Conservation (phyloP, 2,888 invertebrate genomes). For the Meghimatium bilineatum region DNA sequence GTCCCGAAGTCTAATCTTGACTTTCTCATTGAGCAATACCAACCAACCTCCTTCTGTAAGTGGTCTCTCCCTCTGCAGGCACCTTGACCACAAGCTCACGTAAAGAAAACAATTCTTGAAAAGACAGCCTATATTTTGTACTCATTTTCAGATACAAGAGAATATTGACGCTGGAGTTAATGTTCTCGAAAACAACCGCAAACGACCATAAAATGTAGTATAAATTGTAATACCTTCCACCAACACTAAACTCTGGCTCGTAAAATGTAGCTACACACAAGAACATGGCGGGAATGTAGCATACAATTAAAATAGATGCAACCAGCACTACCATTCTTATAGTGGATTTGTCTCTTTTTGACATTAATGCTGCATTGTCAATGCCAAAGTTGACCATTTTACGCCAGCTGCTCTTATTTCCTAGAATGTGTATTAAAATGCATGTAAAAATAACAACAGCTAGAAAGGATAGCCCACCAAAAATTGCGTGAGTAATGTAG, state of each 20-base stretch:
- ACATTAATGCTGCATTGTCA: neutral
- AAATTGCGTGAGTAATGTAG: neutral
- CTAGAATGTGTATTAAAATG: conserved; percentile 3
- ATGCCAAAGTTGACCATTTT: neutral
- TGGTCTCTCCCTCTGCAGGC: too few relatives aligned
- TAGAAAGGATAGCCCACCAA: neutral
- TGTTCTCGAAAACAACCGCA: conserved; percentile 10
- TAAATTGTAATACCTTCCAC: neutral
- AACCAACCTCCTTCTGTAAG: too few relatives aligned
- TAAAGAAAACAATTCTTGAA: neutral
- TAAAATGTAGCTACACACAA: conserved; percentile 1
- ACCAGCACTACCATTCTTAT: neutral
- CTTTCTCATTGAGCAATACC: too few relatives aligned
- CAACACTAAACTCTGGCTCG: conserved; percentile 16
- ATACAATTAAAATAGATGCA: conserved; percentile 5
- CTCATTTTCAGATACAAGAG: conserved; percentile 20
- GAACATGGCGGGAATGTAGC: neutral
- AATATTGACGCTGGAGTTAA: conserved; percentile 18
- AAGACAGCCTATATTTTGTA: neutral
- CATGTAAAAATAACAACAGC: neutral
- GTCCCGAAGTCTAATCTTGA: too few relatives aligned
- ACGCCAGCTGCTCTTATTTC: neutral
- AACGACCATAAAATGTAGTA: conserved; percentile 6
- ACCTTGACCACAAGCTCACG: too few relatives aligned
- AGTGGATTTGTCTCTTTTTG: neutral